phyloP scores from a whole-genome alignment of 2,888 invertebrate species.

The Helleia helle region DNA sequence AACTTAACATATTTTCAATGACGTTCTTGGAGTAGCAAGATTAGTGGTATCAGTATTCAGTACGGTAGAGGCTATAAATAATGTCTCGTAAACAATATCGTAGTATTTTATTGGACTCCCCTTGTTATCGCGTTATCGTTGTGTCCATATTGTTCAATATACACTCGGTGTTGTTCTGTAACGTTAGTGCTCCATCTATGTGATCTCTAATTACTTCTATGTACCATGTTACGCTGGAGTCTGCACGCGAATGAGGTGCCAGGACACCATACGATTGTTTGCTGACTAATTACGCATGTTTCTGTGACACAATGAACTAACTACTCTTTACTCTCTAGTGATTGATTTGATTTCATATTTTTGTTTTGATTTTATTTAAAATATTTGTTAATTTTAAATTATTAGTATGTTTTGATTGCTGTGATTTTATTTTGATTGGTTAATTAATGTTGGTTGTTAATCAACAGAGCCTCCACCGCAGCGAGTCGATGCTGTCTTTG shows the following conservation, averaged over 20 bases:
- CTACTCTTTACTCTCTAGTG: too few relatives aligned
- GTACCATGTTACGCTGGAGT: slow-evolving; percentile 44
- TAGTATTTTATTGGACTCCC: slow-evolving; percentile 38
- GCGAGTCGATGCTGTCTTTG: slow-evolving; percentile 93
- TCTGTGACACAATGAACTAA: not conserved
- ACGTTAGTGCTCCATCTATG: slow-evolving; percentile 35
- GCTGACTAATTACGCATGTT: slow-evolving; percentile 2
- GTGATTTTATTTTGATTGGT: too few relatives aligned
- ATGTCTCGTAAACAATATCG: slow-evolving; percentile 14
- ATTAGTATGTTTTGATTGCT: too few relatives aligned
- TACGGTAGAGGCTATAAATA: slow-evolving; percentile 27
- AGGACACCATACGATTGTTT: not conserved
- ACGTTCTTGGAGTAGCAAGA: not conserved
- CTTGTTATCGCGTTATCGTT: slow-evolving; percentile 62
- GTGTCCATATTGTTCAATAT: slow-evolving; percentile 59
- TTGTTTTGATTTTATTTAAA: too few relatives aligned
- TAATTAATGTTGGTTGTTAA: too few relatives aligned
- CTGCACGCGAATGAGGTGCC: slow-evolving; percentile 42
- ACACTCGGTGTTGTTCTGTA: slow-evolving; percentile 40
- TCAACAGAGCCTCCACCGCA: slow-evolving; percentile 86
- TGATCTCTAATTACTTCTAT: slow-evolving; percentile 12
- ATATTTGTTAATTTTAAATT: too few relatives aligned
- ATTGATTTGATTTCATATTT: too few relatives aligned
- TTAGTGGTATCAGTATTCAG: slow-evolving; percentile 26
- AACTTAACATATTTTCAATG: too few relatives aligned